A percentile compares a stretch with the other conserved stretches of the same genome.
Evolutionary conservation across 2,888 invertebrate genomes (phyloP).

Genomic region (Seira musarum): DNA sequence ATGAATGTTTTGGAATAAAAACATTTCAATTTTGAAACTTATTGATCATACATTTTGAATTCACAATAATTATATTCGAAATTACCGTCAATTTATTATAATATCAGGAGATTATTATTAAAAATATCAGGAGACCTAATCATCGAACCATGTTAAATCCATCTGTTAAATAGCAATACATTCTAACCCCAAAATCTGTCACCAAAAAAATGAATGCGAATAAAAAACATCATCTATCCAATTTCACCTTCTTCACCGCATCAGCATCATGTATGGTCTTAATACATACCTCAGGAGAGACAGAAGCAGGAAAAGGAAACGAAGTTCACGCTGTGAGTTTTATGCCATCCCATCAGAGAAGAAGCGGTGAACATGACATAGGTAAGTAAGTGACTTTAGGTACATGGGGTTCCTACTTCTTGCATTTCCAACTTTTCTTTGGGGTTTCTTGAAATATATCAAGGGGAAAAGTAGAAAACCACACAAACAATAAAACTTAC

Average conservation of each 20-base stretch:
- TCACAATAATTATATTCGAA: no score
- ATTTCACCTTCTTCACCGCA: not conserved
- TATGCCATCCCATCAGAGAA: not conserved
- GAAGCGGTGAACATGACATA: not conserved
- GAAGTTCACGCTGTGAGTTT: slow-evolving; percentile 15
- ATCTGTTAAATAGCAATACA: no score
- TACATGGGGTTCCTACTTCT: not conserved
- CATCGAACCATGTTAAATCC: no score
- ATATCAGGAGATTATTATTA: no score
- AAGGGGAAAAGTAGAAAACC: slow-evolving; percentile 26
- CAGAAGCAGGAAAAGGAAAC: slow-evolving; percentile 30
- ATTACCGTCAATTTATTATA: no score
- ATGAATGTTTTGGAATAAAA: no score
- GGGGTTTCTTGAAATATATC: not conserved
- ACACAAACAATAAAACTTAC: slow-evolving; percentile 26
- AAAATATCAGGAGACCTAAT: no score
- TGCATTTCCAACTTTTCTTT: no score
- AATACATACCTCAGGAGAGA: not conserved
- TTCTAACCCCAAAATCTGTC: no score
- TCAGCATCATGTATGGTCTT: not conserved
- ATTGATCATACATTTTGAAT: no score
- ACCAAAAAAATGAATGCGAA: not conserved
- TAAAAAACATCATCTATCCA: not conserved
- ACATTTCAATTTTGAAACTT: no score
- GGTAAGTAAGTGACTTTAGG: no score